Evolutionary conservation across 2,113 vertebrate genomes (phyloP).

Genomic region (Nymphicus hollandicus): DNA sequence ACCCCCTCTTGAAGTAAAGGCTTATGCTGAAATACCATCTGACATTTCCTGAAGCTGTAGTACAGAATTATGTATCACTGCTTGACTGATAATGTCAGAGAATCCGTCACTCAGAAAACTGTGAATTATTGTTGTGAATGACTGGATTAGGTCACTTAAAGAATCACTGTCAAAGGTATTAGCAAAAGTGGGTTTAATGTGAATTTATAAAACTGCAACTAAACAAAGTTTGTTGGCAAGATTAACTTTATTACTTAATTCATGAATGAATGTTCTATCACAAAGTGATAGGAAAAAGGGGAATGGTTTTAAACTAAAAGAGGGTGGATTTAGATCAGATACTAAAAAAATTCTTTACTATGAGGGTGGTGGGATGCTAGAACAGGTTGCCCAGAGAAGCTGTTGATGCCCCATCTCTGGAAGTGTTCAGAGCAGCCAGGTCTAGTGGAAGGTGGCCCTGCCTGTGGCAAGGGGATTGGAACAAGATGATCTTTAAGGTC

Average conservation of each 20-base stretch:
- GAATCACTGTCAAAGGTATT: neutral
- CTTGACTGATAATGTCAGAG: neutral
- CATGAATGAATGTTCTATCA: neutral
- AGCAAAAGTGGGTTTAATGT: neutral
- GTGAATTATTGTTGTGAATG: neutral
- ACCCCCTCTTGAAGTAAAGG: neutral
- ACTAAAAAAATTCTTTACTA: neutral
- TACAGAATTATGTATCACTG: neutral
- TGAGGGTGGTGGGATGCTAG: neutral
- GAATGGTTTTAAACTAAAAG: neutral
- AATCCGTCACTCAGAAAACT: neutral
- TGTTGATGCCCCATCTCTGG: neutral
- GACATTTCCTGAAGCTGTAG: neutral
- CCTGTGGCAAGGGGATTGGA: neutral
- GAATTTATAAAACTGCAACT: neutral
- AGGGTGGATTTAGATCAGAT: neutral
- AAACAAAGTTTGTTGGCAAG: neutral
- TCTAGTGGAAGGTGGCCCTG: neutral
- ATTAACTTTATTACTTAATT: neutral
- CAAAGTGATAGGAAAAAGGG: neutral
- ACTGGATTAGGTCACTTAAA: neutral
- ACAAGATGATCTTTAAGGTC: neutral
- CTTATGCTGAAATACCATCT: neutral
- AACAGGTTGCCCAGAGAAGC: neutral
- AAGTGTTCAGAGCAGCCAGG: neutral